phyloP scores from a whole-genome alignment of 1,140 invertebrate species.

The Pentalonia nigronervosa region DNA sequence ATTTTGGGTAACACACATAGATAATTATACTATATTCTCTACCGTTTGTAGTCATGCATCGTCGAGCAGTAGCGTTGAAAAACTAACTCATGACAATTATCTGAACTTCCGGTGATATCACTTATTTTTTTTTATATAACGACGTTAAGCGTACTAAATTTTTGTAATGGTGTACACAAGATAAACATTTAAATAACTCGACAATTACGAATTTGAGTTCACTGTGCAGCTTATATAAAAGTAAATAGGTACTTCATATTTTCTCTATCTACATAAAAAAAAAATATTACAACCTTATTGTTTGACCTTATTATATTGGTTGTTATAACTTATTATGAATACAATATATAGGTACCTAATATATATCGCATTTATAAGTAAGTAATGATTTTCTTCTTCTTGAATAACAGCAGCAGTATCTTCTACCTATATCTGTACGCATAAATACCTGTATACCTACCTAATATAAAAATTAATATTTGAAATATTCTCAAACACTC shows the following conservation, averaged over 20 bases:
- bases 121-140: not conserved
- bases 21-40: not conserved
- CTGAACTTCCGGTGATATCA: not conserved
- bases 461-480: not conserved
- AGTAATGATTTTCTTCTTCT: not conserved
- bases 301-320: slow-evolving; percentile 9
- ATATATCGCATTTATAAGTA: not conserved
- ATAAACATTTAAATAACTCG: not conserved
- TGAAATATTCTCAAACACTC: not conserved
- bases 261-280: not conserved
- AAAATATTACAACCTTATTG: not conserved
- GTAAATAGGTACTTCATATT: not conserved
- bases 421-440: too few relatives aligned
- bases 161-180: not conserved
- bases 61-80: not conserved
- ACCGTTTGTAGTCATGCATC: not conserved
- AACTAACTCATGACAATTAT: not conserved
- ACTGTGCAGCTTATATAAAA: not conserved
- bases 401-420: not conserved
- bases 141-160: not conserved
- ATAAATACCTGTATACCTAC: not conserved
- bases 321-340: not conserved
- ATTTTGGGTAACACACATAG: not conserved
- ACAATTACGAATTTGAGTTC: not conserved
- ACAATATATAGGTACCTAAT: not conserved